Evolutionary conservation across 1,140 invertebrate genomes (phyloP), one percentile per base, ranked within the genome.

Genomic region (Samia ricini): DNA sequence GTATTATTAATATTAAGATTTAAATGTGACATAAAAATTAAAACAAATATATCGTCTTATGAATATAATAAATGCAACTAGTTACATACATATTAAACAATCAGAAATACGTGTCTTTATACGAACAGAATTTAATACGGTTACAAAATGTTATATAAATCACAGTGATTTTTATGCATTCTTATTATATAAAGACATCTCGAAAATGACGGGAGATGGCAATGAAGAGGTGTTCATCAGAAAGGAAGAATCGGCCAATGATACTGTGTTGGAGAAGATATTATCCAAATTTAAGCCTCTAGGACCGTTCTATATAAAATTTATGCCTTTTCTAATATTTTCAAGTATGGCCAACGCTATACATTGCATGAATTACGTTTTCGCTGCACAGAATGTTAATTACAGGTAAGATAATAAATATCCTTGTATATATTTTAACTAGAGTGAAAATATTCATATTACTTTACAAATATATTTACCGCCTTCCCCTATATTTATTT

Each of bases 351-450:
- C 59, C 10, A 66, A 66, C 22, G 54, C 59, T 1, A 52, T 61
- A 1, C 58, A 57, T 15, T 66, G 64, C 29, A 66, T 66, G 64
- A 66, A 66, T 29, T 66, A 66, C 20, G 64, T 66, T 0, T 66
- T 66, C 26, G 64, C 64, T 2, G 64, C 24, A 7, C 55, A 24
- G 10, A 52, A 49, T 33, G 59, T 61, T 21, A 60, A 66, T 21
- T 66, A 66, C 18, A 48, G 60, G 64, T 66, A 61, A 15, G 33
- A 1, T 42, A 4, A 12, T 42, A 8, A 8, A 8, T 29, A 8
- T 29, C 6, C 10, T 10, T 29, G 26, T 29, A 1, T 29, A 10
- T n/a, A n/a, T n/a, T n/a, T n/a, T n/a, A n/a, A n/a, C n/a, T n/a
- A n/a, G n/a, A n/a, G 57, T 29, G 56, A 7, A 26, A 66, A 48